Evolutionary conservation across 2,797 vertebrate species (phyloP).

Genomic region (Labroides dimidiatus): DNA sequence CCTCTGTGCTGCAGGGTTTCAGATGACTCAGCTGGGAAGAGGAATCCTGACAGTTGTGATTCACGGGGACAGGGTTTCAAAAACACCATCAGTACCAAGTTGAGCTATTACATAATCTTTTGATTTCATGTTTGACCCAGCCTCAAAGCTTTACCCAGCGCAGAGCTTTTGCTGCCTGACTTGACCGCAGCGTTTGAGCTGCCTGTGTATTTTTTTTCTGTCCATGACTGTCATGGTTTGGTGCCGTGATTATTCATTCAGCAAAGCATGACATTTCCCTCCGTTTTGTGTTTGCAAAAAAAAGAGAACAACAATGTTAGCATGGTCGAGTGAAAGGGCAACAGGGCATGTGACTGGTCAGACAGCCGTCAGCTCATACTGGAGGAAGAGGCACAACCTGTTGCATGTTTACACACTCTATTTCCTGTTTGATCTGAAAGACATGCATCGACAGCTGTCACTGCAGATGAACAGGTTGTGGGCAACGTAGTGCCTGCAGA

Average conservation of each 20-base stretch:
- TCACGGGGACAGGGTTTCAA: not conserved
- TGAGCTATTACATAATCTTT: not conserved
- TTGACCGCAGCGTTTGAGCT: not conserved
- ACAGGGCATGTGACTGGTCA: not conserved
- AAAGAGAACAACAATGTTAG: not conserved
- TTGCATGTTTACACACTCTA: not conserved
- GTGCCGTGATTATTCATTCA: not conserved
- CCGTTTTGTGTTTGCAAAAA: not conserved
- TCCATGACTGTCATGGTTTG: not conserved
- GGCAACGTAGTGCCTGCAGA: no score
- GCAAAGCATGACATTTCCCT: not conserved
- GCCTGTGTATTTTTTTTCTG: slow-evolving; percentile 4
- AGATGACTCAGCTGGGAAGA: not conserved
- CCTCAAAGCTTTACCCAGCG: not conserved
- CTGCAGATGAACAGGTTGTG: not conserved
- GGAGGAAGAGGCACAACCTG: not conserved
- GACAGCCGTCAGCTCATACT: not conserved
- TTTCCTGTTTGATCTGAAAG: not conserved
- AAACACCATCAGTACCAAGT: not conserved
- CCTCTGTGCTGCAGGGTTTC: not conserved
- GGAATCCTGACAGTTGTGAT: not conserved
- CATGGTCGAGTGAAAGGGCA: not conserved
- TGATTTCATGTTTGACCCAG: not conserved
- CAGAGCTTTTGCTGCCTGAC: not conserved
- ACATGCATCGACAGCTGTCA: not conserved